Evolutionary conservation across 2,888 invertebrate genomes (phyloP).

Genomic region (Tipula confusa): DNA sequence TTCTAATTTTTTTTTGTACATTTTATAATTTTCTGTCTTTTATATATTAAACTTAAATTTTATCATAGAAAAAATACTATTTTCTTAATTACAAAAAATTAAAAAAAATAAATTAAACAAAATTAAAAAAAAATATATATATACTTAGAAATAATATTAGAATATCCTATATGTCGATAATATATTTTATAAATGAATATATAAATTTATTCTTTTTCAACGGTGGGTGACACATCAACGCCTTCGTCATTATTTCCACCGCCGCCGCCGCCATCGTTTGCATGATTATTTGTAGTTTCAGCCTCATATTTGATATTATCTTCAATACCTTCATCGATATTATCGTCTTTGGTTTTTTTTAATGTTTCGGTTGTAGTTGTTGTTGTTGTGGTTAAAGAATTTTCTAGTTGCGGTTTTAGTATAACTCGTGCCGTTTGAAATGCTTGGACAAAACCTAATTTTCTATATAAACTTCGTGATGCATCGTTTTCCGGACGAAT

Average conservation of each 20-base stretch:
- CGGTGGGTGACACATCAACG: conserved; percentile 39
- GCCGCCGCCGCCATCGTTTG: conserved; percentile 33
- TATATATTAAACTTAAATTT: background rate
- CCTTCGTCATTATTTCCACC: conserved; percentile 42
- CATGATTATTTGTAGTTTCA: conserved; percentile 38
- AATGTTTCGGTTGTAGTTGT: conserved; percentile 33
- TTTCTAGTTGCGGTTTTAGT: conserved; percentile 54
- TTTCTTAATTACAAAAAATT: background rate
- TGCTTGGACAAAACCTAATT: conserved; percentile 74
- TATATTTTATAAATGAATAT: background rate
- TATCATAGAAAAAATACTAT: background rate
- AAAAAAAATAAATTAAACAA: background rate
- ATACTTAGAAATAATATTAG: background rate
- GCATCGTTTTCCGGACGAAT: conserved; percentile 84
- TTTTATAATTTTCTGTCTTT: background rate
- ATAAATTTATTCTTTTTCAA: conserved; percentile 26
- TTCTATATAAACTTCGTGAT: conserved; percentile 75
- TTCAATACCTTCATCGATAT: conserved; percentile 48
- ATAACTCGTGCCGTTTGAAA: conserved; percentile 78
- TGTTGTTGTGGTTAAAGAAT: conserved; percentile 39
- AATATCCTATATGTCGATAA: background rate
- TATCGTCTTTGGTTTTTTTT: conserved; percentile 34
- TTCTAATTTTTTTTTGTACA: background rate
- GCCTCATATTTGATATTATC: conserved; percentile 50
- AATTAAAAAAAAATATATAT: background rate